Conservation (phyloP, 2,888 invertebrate species). For the Adelphocoris suturalis region DNA sequence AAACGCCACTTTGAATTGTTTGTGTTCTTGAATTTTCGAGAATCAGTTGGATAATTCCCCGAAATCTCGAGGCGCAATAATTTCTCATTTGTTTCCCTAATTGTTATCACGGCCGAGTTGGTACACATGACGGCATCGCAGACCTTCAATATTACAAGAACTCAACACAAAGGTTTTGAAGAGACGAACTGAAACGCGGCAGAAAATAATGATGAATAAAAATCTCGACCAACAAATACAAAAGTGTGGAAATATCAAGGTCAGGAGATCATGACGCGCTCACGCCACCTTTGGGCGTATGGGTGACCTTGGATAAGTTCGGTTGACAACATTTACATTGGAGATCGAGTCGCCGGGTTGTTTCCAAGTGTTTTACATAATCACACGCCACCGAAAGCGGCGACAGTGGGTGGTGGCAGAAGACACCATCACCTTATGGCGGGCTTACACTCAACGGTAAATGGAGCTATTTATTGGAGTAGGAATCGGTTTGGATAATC, state of each 20-base stretch:
- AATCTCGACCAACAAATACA: background rate
- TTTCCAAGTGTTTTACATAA: too few species aligned
- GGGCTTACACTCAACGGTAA: too few species aligned
- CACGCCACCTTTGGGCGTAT: constrained; percentile 11
- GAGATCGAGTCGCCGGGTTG: background rate
- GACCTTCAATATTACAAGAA: background rate
- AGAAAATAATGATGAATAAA: constrained; percentile 33
- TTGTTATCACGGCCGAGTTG: background rate
- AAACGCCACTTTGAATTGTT: background rate
- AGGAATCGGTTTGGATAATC: too few species aligned
- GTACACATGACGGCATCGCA: background rate
- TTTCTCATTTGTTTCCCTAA: background rate
- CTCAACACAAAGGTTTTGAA: background rate
- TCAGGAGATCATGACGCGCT: background rate
- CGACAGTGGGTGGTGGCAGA: too few species aligned
- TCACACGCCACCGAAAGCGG: too few species aligned
- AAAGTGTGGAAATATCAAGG: background rate
- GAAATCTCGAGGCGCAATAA: background rate
- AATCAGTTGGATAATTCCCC: background rate
- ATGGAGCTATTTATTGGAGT: too few species aligned
- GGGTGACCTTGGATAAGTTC: constrained; percentile 36
- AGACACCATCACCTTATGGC: too few species aligned
- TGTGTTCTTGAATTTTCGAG: background rate
- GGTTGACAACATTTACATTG: background rate
- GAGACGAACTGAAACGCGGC: background rate